phyloP scores from a whole-genome alignment of 1,140 invertebrate species.

The Aphelenchoides besseyi region DNA sequence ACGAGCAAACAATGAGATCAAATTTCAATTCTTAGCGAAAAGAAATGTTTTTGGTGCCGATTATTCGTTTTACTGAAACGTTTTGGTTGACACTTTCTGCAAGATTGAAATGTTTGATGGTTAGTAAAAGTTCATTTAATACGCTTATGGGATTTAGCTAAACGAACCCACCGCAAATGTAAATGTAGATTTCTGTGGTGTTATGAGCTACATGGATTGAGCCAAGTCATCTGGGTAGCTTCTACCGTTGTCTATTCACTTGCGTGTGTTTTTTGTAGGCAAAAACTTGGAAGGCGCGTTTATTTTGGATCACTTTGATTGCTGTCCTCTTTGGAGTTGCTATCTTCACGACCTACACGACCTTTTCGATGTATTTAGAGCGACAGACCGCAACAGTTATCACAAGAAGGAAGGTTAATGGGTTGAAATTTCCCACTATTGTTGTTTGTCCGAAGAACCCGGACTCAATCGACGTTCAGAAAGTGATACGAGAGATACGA shows the following conservation, averaged over 20 bases:
- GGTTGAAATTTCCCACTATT: neutral
- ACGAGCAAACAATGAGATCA: no score
- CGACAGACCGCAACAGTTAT: conserved; percentile 16
- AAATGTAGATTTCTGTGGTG: conserved; percentile 8
- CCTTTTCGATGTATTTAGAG: conserved; percentile 5
- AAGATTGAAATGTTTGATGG: no score
- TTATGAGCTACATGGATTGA: conserved; percentile 14
- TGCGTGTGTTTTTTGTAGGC: neutral
- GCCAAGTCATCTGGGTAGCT: neutral
- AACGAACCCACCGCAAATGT: neutral
- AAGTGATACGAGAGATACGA: neutral
- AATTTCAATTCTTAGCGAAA: no score
- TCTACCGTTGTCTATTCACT: neutral
- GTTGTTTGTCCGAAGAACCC: conserved; percentile 21
- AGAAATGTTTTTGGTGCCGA: no score
- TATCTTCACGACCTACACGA: conserved; percentile 10
- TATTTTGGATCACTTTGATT: neutral
- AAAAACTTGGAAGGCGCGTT: neutral
- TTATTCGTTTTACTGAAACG: no score
- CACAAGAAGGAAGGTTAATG: neutral
- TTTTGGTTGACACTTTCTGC: no score
- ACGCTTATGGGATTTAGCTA: no score
- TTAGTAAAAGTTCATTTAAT: no score
- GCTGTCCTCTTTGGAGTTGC: neutral
- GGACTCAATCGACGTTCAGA: neutral